Conservation (phyloP, 2,888 invertebrate genomes). For the Pyrocoelia pectoralis region DNA sequence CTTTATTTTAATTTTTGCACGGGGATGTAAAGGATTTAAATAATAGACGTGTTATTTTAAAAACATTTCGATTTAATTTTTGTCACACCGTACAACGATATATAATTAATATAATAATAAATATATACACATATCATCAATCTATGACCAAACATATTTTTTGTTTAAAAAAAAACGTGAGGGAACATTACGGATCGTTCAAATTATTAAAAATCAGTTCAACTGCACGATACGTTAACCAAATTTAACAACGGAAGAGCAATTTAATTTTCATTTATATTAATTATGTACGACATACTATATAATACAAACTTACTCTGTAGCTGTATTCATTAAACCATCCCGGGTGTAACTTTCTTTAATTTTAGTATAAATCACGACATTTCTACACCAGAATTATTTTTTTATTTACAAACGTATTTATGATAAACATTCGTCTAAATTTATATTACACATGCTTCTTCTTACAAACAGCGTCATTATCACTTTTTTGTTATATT, state of each 20-base stretch:
- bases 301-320: conserved; percentile 56
- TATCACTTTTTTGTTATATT: conserved; percentile 54
- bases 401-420: conserved; percentile 46
- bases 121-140: conserved; percentile 56
- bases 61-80: conserved; percentile 59
- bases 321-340: conserved; percentile 56
- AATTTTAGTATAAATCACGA: conserved; percentile 48
- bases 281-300: conserved; percentile 56
- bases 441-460: conserved; percentile 55
- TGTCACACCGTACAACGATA: conserved; percentile 61
- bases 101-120: conserved; percentile 60
- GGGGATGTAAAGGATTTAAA: conserved; percentile 30
- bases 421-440: conserved; percentile 37
- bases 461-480: conserved; percentile 48
- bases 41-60: conserved; percentile 50
- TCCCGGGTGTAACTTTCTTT: conserved; percentile 52
- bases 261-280: conserved; percentile 31
- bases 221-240: conserved; percentile 55
- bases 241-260: conserved; percentile 53
- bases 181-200: conserved; percentile 51
- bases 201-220: conserved; percentile 39
- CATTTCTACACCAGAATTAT: conserved; percentile 45
- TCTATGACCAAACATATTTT: conserved; percentile 49
- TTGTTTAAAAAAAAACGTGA: conserved; percentile 38
- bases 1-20: conserved; percentile 20